These are phyloP conservation scores for Triplophysa siluroides DNA, from an alignment of 2,113 vertebrate species.

Conservation along the genomic window DNA sequence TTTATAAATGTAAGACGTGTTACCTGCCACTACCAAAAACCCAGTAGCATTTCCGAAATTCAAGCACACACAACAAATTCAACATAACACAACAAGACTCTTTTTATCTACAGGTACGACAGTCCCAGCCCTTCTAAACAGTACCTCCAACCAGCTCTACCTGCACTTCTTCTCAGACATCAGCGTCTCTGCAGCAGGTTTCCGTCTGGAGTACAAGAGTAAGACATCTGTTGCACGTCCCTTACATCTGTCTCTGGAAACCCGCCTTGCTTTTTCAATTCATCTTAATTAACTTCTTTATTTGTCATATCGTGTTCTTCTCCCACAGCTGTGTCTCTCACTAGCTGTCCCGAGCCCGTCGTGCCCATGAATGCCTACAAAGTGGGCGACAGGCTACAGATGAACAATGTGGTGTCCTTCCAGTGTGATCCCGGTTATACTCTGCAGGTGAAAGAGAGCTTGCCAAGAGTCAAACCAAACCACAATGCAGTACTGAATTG, in stretches of 20 bases:
- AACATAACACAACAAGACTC: neutral
- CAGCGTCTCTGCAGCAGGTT: slow-evolving; percentile 95
- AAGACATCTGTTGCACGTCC: slow-evolving; percentile 64
- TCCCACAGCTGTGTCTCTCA: slow-evolving; percentile 87
- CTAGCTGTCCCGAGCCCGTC: slow-evolving; percentile 89
- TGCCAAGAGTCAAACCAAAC: neutral
- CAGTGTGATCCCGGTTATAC: slow-evolving; percentile 95
- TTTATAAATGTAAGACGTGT: neutral
- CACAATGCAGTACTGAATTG: neutral
- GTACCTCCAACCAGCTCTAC: slow-evolving; percentile 98
- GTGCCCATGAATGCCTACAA: slow-evolving; percentile 91
- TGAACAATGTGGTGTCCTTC: slow-evolving; percentile 96
- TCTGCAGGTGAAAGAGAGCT: slow-evolving; percentile 81
- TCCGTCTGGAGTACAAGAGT: slow-evolving; percentile 99
- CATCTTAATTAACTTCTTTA: neutral
- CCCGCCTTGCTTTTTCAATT: neutral
- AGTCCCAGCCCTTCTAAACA: slow-evolving; percentile 94
- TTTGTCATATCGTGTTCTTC: neutral
- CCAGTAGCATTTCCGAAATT: too few species aligned
- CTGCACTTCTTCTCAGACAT: slow-evolving; percentile 98
- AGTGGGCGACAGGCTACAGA: slow-evolving; percentile 88
- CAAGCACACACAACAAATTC: neutral
- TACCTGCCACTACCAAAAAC: neutral
- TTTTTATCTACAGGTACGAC: slow-evolving; percentile 81
- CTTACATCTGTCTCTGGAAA: neutral